Conservation (phyloP, 2,113 vertebrate genomes). For the Morphnarchus princeps region DNA sequence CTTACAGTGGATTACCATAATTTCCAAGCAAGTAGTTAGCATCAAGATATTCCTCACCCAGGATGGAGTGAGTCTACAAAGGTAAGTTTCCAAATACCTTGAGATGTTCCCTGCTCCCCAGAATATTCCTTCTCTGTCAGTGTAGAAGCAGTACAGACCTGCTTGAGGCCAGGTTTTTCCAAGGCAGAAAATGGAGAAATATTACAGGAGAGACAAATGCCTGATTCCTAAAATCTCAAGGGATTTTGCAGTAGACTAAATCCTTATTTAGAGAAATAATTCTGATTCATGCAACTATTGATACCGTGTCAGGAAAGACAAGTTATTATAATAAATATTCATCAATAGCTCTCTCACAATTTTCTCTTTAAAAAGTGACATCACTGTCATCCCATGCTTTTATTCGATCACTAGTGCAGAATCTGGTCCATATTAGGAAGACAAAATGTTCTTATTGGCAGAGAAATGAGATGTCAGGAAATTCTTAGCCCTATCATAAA, state of each 20-base stretch:
- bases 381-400: neutral
- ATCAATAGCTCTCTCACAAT: neutral
- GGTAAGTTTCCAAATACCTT: neutral
- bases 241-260: neutral
- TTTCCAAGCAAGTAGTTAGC: neutral
- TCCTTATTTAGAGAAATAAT: neutral
- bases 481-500: neutral
- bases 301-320: neutral
- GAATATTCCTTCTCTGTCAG: neutral
- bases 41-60: neutral
- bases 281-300: neutral
- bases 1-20: neutral
- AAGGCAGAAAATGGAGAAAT: neutral
- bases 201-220: neutral
- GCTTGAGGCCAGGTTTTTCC: neutral
- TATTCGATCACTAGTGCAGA: neutral
- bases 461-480: neutral
- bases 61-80: neutral
- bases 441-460: neutral
- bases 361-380: neutral
- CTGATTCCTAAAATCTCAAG: neutral
- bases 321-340: neutral
- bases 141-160: neutral
- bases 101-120: neutral
- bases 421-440: neutral